Conservation (phyloP, 2,888 invertebrate genomes). For the Acleris holmiana region DNA sequence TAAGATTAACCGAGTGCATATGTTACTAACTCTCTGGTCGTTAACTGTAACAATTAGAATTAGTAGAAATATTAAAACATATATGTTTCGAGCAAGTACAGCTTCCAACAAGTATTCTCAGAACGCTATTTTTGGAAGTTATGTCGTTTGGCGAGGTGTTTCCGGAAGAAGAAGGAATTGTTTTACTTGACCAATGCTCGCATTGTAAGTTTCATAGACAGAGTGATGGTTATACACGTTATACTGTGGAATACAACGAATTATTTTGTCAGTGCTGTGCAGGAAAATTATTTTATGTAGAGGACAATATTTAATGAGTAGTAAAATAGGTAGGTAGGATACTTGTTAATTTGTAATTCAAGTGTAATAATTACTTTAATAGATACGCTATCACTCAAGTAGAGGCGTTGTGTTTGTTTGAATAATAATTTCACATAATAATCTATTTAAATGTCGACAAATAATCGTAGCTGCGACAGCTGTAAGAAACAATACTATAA, state of each 20-base stretch:
- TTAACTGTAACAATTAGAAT: too few species aligned
- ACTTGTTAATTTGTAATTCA: too few species aligned
- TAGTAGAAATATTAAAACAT: not conserved
- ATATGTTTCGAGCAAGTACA: not conserved
- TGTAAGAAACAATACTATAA: too few species aligned
- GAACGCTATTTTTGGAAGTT: not conserved
- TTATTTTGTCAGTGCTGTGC: slow-evolving; percentile 1
- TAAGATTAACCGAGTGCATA: too few species aligned
- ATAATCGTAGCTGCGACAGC: not conserved
- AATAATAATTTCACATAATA: too few species aligned
- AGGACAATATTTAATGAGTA: not conserved
- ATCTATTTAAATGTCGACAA: not conserved
- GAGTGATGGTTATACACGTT: not conserved
- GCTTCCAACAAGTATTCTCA: slow-evolving; percentile 1
- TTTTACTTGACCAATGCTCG: not conserved
- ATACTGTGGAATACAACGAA: not conserved
- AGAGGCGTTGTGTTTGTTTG: too few species aligned
- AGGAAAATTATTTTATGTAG: slow-evolving; percentile 2
- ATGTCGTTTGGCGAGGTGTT: slow-evolving; percentile 8
- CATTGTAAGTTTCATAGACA: not conserved
- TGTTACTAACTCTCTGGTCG: too few species aligned
- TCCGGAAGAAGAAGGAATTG: not conserved
- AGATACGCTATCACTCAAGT: too few species aligned
- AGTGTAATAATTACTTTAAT: too few species aligned
- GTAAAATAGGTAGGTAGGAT: not conserved